phyloP scores from a whole-genome alignment of 2,797 vertebrate species.

The Benthosema pterotum region DNA sequence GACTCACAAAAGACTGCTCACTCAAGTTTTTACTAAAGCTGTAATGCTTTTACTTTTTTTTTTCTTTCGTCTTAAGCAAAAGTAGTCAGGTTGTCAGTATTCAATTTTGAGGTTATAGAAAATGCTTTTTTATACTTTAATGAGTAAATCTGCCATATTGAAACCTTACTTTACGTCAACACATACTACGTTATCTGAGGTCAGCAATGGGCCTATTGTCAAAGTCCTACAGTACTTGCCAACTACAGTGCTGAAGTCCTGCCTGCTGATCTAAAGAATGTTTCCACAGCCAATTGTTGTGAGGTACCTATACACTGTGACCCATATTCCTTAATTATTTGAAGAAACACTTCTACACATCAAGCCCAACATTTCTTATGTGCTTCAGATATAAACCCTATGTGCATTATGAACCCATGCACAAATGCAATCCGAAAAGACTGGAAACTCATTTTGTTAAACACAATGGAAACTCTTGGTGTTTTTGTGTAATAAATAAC shows the following conservation, averaged over 20 bases:
- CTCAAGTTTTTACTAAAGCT: slow-evolving; percentile 77
- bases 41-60: slow-evolving; percentile 77
- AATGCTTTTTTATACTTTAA: slow-evolving; percentile 76
- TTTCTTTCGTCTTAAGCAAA: slow-evolving; percentile 76
- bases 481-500: slow-evolving; percentile 86
- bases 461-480: slow-evolving; percentile 72
- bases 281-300: slow-evolving; percentile 69
- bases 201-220: slow-evolving; percentile 58
- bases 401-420: slow-evolving; percentile 62
- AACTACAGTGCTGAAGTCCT: slow-evolving; percentile 72
- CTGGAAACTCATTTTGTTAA: slow-evolving; percentile 81
- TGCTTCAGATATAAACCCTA: slow-evolving; percentile 71
- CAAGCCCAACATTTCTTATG: slow-evolving; percentile 58
- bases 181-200: slow-evolving; percentile 59
- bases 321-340: slow-evolving; percentile 62
- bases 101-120: slow-evolving; percentile 84
- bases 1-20: slow-evolving; percentile 78
- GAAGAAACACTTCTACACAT: slow-evolving; percentile 66
- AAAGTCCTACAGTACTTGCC: slow-evolving; percentile 54
- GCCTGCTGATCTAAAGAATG: slow-evolving; percentile 70
- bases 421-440: slow-evolving; percentile 60
- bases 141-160: slow-evolving; percentile 75
- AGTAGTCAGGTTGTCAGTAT: slow-evolving; percentile 88
- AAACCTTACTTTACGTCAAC: slow-evolving; percentile 61
- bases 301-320: slow-evolving; percentile 75